These are phyloP conservation scores for Spilarctia lutea DNA, from an alignment of 2,888 invertebrate species.

Conservation along the genomic window DNA sequence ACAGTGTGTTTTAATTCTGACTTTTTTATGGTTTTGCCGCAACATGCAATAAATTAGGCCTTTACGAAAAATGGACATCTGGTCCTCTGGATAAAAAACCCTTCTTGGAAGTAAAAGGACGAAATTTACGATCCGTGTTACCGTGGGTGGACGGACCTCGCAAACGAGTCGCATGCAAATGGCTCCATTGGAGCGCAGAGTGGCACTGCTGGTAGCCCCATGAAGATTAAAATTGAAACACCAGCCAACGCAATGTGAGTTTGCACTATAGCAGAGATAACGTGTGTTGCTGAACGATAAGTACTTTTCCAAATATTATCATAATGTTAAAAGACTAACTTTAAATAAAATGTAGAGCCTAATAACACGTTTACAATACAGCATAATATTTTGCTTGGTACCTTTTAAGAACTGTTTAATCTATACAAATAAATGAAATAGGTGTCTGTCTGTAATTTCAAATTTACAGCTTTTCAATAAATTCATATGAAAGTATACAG, in stretches of 20 bases:
- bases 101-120: constrained; percentile 82
- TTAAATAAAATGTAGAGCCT: constrained; percentile 7
- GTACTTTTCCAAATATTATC: constrained; percentile 18
- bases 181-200: constrained; percentile 77
- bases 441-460: too few species aligned
- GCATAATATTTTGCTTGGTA: neutral
- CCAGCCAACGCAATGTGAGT: constrained; percentile 39
- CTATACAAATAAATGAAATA: too few species aligned
- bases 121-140: constrained; percentile 84
- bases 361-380: constrained; percentile 13
- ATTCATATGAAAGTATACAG: too few species aligned
- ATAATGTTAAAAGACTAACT: constrained; percentile 5
- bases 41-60: constrained; percentile 83
- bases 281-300: constrained; percentile 12
- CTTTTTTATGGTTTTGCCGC: constrained; percentile 75
- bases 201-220: constrained; percentile 66
- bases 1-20: constrained; percentile 75
- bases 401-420: neutral
- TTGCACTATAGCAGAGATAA: constrained; percentile 13
- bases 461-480: too few species aligned
- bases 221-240: constrained; percentile 76
- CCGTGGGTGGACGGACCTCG: constrained; percentile 81
- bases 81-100: constrained; percentile 77
- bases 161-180: constrained; percentile 84
- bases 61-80: constrained; percentile 83